These are phyloP conservation scores for Ranitomeya variabilis DNA, from an alignment of 2,113 vertebrate species.

Conservation along the genomic window DNA sequence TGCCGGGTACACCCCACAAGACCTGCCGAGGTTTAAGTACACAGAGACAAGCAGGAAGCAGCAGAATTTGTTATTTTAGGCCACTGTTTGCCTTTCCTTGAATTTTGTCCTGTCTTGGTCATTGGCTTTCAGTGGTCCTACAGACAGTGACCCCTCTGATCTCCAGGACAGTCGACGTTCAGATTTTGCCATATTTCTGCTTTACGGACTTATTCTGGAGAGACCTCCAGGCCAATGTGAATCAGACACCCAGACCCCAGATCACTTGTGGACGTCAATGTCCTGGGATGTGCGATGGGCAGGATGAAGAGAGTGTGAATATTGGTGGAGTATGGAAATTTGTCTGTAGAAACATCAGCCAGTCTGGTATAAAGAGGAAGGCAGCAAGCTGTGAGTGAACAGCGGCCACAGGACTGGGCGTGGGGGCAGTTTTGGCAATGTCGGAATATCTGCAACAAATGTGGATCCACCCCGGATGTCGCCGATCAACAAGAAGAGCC, in stretches of 20 bases:
- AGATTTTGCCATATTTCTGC: no score
- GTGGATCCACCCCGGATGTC: not conserved
- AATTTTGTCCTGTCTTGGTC: no score
- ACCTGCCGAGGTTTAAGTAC: no score
- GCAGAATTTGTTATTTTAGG: no score
- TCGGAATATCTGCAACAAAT: not conserved
- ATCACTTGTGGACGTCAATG: no score
- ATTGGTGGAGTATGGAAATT: not conserved
- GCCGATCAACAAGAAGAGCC: constrained; percentile 32
- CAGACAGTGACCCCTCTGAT: no score
- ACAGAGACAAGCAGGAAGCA: no score
- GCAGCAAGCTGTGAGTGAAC: not conserved
- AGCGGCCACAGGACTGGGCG: not conserved
- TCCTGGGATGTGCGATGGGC: not conserved
- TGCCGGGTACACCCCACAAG: no score
- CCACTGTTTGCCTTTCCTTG: no score
- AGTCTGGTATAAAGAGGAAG: not conserved
- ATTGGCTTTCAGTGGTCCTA: no score
- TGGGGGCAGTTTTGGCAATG: not conserved
- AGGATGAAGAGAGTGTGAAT: not conserved
- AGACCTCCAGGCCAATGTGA: not conserved
- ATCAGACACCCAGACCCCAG: no score
- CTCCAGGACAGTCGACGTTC: no score
- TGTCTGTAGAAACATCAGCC: not conserved
- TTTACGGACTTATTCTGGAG: not conserved